A percentile compares a stretch with the other conserved stretches of the same genome.
These are phyloP conservation scores for Chionomys nivalis DNA, from an alignment of 2,113 vertebrate genomes.

Conservation along the genomic window DNA sequence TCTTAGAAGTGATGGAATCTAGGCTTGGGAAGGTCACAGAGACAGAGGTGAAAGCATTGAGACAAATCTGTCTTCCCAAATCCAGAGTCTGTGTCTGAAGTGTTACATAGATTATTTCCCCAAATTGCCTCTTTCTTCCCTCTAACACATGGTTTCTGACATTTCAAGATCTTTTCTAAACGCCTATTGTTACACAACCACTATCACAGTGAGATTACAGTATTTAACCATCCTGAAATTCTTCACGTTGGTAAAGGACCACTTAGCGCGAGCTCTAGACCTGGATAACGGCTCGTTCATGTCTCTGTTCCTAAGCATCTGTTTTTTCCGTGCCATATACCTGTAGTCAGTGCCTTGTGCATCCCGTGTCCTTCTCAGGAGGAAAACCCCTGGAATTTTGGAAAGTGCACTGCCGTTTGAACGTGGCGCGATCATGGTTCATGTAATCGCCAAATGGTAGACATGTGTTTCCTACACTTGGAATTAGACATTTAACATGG, in stretches of 20 bases:
- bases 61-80: neutral
- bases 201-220: neutral
- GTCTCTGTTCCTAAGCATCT: neutral
- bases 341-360: neutral
- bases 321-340: neutral
- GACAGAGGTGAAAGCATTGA: neutral
- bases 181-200: neutral
- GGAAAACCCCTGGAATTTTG: neutral
- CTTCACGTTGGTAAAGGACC: neutral
- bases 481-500: neutral
- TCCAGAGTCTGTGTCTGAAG: neutral
- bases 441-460: neutral
- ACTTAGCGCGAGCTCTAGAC: neutral
- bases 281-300: accelerated
- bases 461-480: neutral
- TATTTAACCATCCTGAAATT: neutral
- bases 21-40: constrained; percentile 24
- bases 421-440: neutral
- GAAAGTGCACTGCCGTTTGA: neutral
- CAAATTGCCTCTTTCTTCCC: constrained; percentile 37
- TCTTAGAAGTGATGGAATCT: neutral
- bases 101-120: neutral
- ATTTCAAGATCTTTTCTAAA: neutral
- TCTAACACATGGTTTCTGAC: neutral
- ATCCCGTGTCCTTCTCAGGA: neutral